Conservation (phyloP, 2,888 invertebrate genomes). For the Phaonia tiefii region DNA sequence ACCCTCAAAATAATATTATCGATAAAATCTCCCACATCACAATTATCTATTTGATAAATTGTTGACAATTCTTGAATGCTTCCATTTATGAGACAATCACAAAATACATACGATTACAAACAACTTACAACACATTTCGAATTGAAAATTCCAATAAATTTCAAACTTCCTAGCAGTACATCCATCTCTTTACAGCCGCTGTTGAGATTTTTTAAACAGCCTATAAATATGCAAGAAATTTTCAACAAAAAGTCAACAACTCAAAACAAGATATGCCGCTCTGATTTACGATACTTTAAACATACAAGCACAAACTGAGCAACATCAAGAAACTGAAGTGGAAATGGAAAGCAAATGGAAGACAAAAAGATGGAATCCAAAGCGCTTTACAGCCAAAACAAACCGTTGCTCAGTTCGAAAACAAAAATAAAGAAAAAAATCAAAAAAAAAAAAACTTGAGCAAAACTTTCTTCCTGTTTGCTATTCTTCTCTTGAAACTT, state of each 20-base stretch:
- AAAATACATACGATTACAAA: too few relatives aligned
- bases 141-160: constrained; percentile 42
- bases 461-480: constrained; percentile 43
- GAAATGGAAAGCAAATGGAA: constrained; percentile 10
- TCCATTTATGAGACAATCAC: too few relatives aligned
- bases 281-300: constrained; percentile 63
- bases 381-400: constrained; percentile 32
- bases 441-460: constrained; percentile 34
- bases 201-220: constrained; percentile 52
- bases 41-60: too few relatives aligned
- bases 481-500: constrained; percentile 52
- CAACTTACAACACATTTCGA: too few relatives aligned
- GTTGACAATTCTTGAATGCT: too few relatives aligned
- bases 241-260: constrained; percentile 49
- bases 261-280: constrained; percentile 61
- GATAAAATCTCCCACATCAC: too few relatives aligned
- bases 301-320: constrained; percentile 6
- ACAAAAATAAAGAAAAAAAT: too few relatives aligned
- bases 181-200: constrained; percentile 25
- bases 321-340: background rate
- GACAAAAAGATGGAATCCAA: constrained; percentile 32
- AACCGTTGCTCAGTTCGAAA: constrained; percentile 32
- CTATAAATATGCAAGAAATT: constrained; percentile 62
- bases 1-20: too few relatives aligned
- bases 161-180: constrained; percentile 44